Evolutionary conservation across 2,113 vertebrate genomes (phyloP).

Genomic region (Tragelaphus imberbis): DNA sequence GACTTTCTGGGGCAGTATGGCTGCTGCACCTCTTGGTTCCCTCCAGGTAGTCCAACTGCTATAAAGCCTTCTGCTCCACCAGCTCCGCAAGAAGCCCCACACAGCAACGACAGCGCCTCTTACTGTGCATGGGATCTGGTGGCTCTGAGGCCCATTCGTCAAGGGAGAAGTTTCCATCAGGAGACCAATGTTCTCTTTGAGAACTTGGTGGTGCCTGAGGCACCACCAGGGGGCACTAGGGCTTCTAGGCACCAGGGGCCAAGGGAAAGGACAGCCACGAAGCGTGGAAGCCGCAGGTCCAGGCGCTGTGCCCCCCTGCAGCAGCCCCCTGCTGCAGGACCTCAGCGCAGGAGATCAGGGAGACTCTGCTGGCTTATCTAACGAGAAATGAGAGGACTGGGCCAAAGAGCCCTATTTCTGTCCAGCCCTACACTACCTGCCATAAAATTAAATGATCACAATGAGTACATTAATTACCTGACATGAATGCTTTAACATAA

Average conservation of each 20-base stretch:
- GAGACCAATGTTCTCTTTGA: not conserved
- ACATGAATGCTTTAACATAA: conserved; percentile 74
- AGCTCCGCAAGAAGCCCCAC: not conserved
- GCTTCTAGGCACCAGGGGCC: conserved; percentile 50
- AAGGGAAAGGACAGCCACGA: conserved; percentile 22
- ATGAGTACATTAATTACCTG: conserved; percentile 77
- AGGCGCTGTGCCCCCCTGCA: not conserved
- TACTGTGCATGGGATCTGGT: not conserved
- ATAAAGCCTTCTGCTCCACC: not conserved
- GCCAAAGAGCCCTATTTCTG: conserved; percentile 74
- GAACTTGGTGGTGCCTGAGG: not conserved
- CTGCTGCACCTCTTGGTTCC: not conserved
- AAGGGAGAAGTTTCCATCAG: conserved; percentile 12
- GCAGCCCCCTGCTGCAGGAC: not conserved
- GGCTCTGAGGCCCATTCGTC: not conserved
- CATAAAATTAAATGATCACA: conserved; percentile 78
- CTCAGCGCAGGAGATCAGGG: not conserved
- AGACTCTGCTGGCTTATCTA: conserved; percentile 57
- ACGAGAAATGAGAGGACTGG: conserved; percentile 62
- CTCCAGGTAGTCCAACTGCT: not conserved
- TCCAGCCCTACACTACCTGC: conserved; percentile 72
- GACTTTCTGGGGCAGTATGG: not conserved
- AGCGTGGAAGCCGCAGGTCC: not conserved
- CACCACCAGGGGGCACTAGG: conserved; percentile 72
- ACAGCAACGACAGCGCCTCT: not conserved